These are phyloP conservation scores for Typhlichthys eigenmanni DNA, from an alignment of 2,797 vertebrate species.

Conservation along the genomic window DNA sequence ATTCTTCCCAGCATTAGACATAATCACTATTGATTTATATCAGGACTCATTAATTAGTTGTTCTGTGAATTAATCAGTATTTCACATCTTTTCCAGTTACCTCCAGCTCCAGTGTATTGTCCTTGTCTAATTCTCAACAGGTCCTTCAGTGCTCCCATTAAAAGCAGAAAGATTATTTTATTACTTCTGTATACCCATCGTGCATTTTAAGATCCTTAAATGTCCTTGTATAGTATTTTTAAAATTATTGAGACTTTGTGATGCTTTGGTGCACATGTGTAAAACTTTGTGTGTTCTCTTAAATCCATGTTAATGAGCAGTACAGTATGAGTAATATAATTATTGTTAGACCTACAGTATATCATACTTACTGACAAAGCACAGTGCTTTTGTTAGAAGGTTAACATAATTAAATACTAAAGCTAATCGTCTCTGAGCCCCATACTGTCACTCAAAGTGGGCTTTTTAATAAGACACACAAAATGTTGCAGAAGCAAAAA, in stretches of 20 bases:
- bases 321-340: too few relatives aligned
- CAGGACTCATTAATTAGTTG: constrained; percentile 3
- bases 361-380: constrained; percentile 49
- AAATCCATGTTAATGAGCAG: too few relatives aligned
- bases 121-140: background rate
- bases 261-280: background rate
- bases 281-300: too few relatives aligned
- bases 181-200: background rate
- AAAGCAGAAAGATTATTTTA: background rate
- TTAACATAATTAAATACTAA: constrained; percentile 59
- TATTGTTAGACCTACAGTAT: too few relatives aligned
- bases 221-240: background rate
- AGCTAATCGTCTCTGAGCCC: constrained; percentile 66
- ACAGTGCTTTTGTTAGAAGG: constrained; percentile 58
- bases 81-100: background rate
- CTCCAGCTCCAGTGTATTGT: background rate
- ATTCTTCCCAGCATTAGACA: background rate
- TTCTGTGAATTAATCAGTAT: background rate
- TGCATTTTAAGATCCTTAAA: background rate
- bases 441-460: constrained; percentile 60
- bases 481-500: constrained; percentile 39
- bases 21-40: constrained; percentile 10
- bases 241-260: background rate
- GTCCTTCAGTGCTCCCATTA: background rate
- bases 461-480: constrained; percentile 39